phyloP scores from a whole-genome alignment of 2,888 invertebrate species.

The Punctoribates punctum region DNA sequence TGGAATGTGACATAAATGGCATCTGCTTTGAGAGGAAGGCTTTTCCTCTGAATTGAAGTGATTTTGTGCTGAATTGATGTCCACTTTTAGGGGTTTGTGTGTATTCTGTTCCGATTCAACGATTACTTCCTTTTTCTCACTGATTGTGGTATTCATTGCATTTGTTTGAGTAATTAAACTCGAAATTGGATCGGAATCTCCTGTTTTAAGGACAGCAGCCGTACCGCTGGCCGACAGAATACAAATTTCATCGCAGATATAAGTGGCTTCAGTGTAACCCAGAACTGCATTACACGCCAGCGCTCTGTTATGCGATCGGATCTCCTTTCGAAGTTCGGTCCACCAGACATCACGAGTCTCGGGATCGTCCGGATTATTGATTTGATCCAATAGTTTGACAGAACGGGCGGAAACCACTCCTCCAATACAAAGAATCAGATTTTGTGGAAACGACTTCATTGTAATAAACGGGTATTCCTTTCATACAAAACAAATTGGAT shows the following conservation, averaged over 20 bases:
- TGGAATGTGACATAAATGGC: constrained; percentile 73
- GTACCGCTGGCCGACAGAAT: constrained; percentile 90
- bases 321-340: constrained; percentile 91
- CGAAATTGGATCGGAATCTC: constrained; percentile 32
- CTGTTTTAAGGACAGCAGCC: constrained; percentile 66
- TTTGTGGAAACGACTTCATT: constrained; percentile 79
- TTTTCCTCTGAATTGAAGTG: not conserved
- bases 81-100: constrained; percentile 45
- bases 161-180: constrained; percentile 42
- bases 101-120: constrained; percentile 27
- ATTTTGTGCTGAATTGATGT: constrained; percentile 44
- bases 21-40: constrained; percentile 51
- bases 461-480: constrained; percentile 91
- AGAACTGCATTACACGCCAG: constrained; percentile 90
- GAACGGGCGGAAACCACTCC: constrained; percentile 79
- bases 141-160: constrained; percentile 7
- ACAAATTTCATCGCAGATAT: constrained; percentile 92
- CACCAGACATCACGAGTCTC: constrained; percentile 93
- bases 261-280: constrained; percentile 86
- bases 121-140: constrained; percentile 5
- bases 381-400: constrained; percentile 72
- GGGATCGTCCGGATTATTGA: constrained; percentile 79
- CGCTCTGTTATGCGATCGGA: constrained; percentile 85
- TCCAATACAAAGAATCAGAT: constrained; percentile 81
- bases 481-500: constrained; percentile 22